Evolutionary conservation across 2,113 vertebrate genomes (phyloP), one percentile per base, ranked within the genome.

Genomic region (Salvelinus fontinalis): DNA sequence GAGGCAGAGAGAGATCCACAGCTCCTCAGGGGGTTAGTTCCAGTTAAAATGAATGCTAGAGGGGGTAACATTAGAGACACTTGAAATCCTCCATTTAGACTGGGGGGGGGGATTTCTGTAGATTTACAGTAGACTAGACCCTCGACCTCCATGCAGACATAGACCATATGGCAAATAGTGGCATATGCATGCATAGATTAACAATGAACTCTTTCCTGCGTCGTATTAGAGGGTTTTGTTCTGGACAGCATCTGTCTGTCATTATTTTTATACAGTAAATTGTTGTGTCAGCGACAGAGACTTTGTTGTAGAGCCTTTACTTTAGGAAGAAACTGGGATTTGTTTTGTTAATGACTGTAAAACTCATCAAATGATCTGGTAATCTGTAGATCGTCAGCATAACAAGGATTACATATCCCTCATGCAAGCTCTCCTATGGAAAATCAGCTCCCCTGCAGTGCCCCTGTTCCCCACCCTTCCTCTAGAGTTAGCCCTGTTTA

Each of bases 1-100:
- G 75, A 54, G 59, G 20, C 4, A 18, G 71, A 79, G 77, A 70
- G 77, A 86, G 81, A 83, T 86, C 76, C 75, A 70, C 82, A 77
- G 74, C 69, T 75, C 80, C 82, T 82, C 70, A 60, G 77, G 82
- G 81, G 51, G 51, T 54, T 54, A 75, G 68, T 76, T 68, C 62
- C 73, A 65, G 64, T 75, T 72, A 68, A 73, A 73, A 64, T 70
- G 81, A 66, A 16, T 68, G 59, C 70, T 54, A 71, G 66, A 62
- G 48, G 44, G 39, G 67, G 14, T 4, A 54, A 54, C 51, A 54
- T 11, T 44, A 44, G 9, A 44, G 12, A 11, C 14, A 54, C 12
- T 18, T 5, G 16, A 54, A 54, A 54, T 18, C 51, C 51, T 54
- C 51, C 51, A 18, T 54, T 54, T 54, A 16, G 51, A 51, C 16